Base-by-base conservation (phyloP, 2,888 invertebrate genomes). In the Phragmatobia fuliginosa region DNA sequence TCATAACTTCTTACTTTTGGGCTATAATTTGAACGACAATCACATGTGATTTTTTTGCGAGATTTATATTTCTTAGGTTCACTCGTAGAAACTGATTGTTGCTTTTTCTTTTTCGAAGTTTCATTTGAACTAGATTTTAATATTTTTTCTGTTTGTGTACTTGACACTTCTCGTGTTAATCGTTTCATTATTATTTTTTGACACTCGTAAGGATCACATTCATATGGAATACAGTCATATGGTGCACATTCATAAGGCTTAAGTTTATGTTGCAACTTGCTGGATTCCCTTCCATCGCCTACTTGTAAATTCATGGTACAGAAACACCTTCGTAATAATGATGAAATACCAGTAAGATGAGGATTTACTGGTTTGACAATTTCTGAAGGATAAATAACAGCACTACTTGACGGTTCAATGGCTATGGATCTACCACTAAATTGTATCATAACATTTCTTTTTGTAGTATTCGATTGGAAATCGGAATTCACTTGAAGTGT, bases 1-100 rank as follows among this genome's bases (percentile, higher is more conserved):
- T 88, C 88, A 41, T 73, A 84, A 81, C 87, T 86, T 75, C 87
- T 82, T 31, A 86, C 74, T 71, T 85, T 70, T 66, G 87, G 86
- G 75, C 80, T 86, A 66, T 85, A 85, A 33, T 14, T 28, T 28
- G 56, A 56, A 28, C 56, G 56, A 28, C 56, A 56, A 56, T 28
- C 56, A 56, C 56, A 56, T 56, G 28, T 16, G 56, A 28, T 16
- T 28, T 28, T 56, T 28, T 6, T 56, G 28, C 25, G 56, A 16
- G 56, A 25, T 28, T 56, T 56, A 28, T 28, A 28, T 28, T 56
- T 52, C 14, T 62, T 63, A 25, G 49, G 63, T 45, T 32, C 41
- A 49, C 32, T 32, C 63, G 49, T 63, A 2, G 33, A 64, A 14
- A n/a, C n/a, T 33, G 49, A 52, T 25, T 52, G n/a, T 7, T 52